Evolutionary conservation across 2,797 vertebrate species (phyloP).

Genomic region (Falco concolor): DNA sequence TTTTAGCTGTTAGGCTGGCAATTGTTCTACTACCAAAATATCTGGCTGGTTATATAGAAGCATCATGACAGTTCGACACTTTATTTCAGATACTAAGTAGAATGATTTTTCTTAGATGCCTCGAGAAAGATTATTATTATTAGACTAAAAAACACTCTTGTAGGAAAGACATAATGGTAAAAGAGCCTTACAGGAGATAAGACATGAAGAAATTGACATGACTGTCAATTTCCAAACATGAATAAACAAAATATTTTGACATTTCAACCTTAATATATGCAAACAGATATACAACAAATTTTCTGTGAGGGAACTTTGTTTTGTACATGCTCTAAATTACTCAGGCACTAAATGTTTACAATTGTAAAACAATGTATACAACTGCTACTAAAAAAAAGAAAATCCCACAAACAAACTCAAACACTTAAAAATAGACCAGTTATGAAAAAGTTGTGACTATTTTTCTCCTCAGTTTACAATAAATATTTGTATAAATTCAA

Average conservation of each 20-base stretch:
- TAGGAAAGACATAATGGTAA: not conserved
- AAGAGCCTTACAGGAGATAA: not conserved
- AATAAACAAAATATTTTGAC: not conserved
- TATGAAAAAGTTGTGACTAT: accelerated
- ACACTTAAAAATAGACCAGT: not conserved
- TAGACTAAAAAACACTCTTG: not conserved
- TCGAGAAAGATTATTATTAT: not conserved
- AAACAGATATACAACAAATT: not conserved
- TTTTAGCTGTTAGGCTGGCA: not conserved
- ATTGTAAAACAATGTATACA: not conserved
- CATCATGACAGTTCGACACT: not conserved
- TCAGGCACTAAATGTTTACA: not conserved
- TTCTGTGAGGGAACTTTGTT: not conserved
- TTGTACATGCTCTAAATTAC: not conserved
- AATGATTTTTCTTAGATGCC: not conserved
- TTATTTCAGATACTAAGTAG: not conserved
- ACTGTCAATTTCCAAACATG: not conserved
- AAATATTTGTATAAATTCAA: not conserved
- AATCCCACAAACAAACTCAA: not conserved
- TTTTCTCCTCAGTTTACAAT: not conserved
- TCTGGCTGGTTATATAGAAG: not conserved
- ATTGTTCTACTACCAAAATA: not conserved
- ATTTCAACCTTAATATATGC: not conserved
- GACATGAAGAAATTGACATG: not conserved
- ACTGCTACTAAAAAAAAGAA: not conserved